Percentiles rank a stretch among this genome's conserved stretches.
Evolutionary conservation across 2,888 invertebrate genomes (phyloP).

Genomic region (Tricholauxania praeusta): DNA sequence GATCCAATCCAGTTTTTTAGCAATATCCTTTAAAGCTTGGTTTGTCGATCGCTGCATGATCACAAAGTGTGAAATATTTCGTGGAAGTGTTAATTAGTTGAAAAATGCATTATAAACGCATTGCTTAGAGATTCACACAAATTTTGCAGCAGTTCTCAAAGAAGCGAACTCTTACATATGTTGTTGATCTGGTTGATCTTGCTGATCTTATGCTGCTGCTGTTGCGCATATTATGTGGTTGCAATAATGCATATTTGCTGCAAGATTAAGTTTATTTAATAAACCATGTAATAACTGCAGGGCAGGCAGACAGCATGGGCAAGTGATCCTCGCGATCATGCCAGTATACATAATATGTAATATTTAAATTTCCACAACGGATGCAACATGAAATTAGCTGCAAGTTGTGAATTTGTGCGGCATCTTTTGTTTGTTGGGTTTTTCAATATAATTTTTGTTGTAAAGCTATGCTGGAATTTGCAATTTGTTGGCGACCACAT

Average conservation of each 20-base stretch:
- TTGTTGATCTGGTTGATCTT: conserved; percentile 14
- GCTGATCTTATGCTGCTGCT: neutral
- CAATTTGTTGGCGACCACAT: conserved; percentile 20
- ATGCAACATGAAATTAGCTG: conserved; percentile 52
- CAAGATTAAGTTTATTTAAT: conserved; percentile 13
- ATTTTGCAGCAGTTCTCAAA: conserved; percentile 15
- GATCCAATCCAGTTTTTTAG: neutral
- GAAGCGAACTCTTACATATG: conserved; percentile 32
- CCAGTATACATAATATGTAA: neutral
- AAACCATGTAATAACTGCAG: conserved; percentile 1
- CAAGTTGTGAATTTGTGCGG: conserved; percentile 58
- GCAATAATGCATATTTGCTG: conserved; percentile 8
- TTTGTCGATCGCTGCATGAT: neutral
- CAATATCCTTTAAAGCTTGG: too few relatives aligned
- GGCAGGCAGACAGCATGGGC: too few relatives aligned
- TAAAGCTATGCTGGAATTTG: neutral
- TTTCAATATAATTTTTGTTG: conserved; percentile 2
- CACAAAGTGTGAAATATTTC: conserved; percentile 29
- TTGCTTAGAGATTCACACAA: conserved; percentile 28
- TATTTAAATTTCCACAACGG: conserved; percentile 22
- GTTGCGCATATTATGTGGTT: neutral
- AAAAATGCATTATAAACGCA: conserved; percentile 19
- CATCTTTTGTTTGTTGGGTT: conserved; percentile 5
- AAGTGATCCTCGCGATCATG: too few relatives aligned
- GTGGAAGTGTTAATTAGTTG: conserved; percentile 29